Evolutionary conservation across 2,888 invertebrate species (phyloP).

Genomic region (Dryobotodes eremita): DNA sequence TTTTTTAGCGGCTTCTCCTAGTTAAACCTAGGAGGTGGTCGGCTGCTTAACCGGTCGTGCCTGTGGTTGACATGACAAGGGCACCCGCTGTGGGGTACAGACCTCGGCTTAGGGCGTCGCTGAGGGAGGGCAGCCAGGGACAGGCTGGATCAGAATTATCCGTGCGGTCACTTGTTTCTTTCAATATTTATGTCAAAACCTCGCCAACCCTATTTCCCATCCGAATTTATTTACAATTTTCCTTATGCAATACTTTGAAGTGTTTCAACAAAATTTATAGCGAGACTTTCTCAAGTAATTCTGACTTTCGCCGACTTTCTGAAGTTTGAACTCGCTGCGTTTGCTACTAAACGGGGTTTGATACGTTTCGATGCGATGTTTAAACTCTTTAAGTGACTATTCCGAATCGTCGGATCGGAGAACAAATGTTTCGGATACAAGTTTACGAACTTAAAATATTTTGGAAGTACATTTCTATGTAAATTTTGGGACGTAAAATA

Average conservation of each 20-base stretch:
- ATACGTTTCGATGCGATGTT: constrained; percentile 68
- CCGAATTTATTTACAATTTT: constrained; percentile 83
- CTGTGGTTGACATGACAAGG: too few species aligned
- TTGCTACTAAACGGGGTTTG: constrained; percentile 66
- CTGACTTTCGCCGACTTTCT: constrained; percentile 71
- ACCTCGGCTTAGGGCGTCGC: too few species aligned
- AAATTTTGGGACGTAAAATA: constrained; percentile 32
- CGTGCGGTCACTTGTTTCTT: too few species aligned
- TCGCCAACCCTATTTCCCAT: constrained; percentile 70
- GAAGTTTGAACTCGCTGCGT: constrained; percentile 67
- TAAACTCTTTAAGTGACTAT: constrained; percentile 61
- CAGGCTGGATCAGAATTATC: too few species aligned
- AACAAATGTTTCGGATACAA: constrained; percentile 55
- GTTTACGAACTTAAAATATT: constrained; percentile 51
- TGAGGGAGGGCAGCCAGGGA: too few species aligned
- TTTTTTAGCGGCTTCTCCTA: too few species aligned
- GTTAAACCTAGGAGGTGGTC: too few species aligned
- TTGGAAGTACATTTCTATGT: constrained; percentile 26
- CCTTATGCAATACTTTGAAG: constrained; percentile 85
- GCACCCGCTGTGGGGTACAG: too few species aligned
- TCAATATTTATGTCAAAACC: background rate
- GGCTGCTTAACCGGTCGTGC: too few species aligned
- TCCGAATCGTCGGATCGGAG: constrained; percentile 40
- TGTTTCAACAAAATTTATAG: constrained; percentile 81
- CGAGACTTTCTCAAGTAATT: constrained; percentile 80